Evolutionary conservation across 2,888 invertebrate genomes (phyloP), one percentile per base, ranked within the genome.

Genomic region (Ethmia dodecea): DNA sequence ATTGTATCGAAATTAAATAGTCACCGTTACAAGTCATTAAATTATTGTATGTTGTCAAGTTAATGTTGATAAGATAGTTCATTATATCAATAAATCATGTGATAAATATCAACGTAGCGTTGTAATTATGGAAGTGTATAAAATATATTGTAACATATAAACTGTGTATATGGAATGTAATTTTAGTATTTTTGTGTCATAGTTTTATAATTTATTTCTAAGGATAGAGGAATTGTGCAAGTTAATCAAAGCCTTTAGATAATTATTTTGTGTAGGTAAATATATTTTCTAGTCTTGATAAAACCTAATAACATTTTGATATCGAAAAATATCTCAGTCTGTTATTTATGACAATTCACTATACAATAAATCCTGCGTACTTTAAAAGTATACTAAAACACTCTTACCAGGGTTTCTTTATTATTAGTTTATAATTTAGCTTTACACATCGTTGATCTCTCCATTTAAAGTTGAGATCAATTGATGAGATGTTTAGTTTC

Each of bases 21-120:
- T 75, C 68, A 70, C 62, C 54, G 60, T 67, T 66, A 63, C 52
- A 55, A 78, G 79, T 81, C 77, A 80, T 71, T 78, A 77, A 77
- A 73, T 73, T 76, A 78, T 76, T 71, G 61, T 66, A 66, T 56
- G 65, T 73, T 70, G 61, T 66, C 59, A 64, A 63, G 60, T 69
- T 65, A 62, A 54, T 60, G 60, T 67, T 66, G 60, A 56, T 67
- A 60, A 59, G 45, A 54, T 60, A 57, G 42, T 60, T 49, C 47
- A 45, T 47, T 55, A 47, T 47, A 45, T 46, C 54, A 49, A 68
- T 69, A 64, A 71, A 68, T 63, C 65, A 61, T 78, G 78, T 78
- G 78, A 78, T 77, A 78, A 71, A 63, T 66, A 67, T 69, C 60
- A 55, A 54, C 55, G 52, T 70, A 70, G 64, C n/a, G 53, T 43